Evolutionary conservation across 2,888 invertebrate species (phyloP).

Genomic region (Tryphoninae sp.): DNA sequence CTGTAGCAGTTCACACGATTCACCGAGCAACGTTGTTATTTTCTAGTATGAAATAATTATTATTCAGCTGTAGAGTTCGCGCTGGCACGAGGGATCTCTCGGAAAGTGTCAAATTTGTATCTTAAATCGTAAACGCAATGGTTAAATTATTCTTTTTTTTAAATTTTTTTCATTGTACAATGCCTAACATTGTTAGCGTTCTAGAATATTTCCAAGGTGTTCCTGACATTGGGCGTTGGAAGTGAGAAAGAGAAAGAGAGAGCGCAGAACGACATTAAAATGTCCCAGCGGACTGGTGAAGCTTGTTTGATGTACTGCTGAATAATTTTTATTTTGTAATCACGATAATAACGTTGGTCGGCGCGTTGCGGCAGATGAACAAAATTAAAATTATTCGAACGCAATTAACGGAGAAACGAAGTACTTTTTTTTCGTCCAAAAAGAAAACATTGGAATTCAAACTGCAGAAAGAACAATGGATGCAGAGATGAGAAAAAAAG

Average conservation of each 20-base stretch:
- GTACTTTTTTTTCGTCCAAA: constrained; percentile 41
- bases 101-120: constrained; percentile 26
- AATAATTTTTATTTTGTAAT: constrained; percentile 78
- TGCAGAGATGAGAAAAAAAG: constrained; percentile 64
- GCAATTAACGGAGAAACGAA: constrained; percentile 60
- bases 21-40: constrained; percentile 33
- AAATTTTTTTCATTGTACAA: constrained; percentile 12
- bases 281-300: constrained; percentile 50
- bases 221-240: constrained; percentile 35
- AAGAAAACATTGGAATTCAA: constrained; percentile 21
- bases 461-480: constrained; percentile 47
- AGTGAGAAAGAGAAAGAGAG: not conserved
- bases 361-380: constrained; percentile 80
- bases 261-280: constrained; percentile 1
- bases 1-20: constrained; percentile 21
- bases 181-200: constrained; percentile 38
- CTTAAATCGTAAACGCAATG: not conserved
- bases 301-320: constrained; percentile 68
- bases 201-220: constrained; percentile 52
- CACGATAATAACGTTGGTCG: constrained; percentile 71
- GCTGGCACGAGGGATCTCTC: constrained; percentile 38
- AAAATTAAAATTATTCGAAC: constrained; percentile 80
- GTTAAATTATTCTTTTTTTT: constrained; percentile 12
- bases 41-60: constrained; percentile 72
- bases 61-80: constrained; percentile 68